phyloP scores from a whole-genome alignment of 92 coral and sea anemone species.

The Nematostella vectensis region DNA sequence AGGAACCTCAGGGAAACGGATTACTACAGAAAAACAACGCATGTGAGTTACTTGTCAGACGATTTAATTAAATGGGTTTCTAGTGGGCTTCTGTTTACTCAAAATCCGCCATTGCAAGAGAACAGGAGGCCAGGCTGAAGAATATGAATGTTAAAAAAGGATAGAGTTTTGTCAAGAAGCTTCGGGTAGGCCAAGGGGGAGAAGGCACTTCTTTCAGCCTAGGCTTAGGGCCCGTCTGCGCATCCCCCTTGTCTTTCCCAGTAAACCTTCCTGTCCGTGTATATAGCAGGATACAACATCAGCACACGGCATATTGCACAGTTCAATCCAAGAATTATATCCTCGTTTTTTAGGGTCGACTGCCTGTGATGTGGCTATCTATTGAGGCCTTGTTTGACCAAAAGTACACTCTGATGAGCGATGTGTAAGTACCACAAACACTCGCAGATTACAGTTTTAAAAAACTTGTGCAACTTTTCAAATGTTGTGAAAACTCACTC shows the following conservation, averaged over 20 bases:
- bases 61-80: background rate
- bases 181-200: too few relatives aligned
- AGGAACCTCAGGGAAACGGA: constrained; percentile 77
- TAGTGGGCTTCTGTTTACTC: background rate
- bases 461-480: too few relatives aligned
- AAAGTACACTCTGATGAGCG: constrained; percentile 88
- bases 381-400: constrained; percentile 92
- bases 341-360: constrained; percentile 81
- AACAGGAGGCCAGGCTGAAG: background rate
- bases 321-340: too few relatives aligned
- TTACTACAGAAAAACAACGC: constrained; percentile 87
- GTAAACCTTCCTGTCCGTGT: too few relatives aligned
- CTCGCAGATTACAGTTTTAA: too few relatives aligned
- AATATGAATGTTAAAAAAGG: background rate
- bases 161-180: too few relatives aligned
- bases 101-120: background rate
- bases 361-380: constrained; percentile 97
- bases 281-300: too few relatives aligned
- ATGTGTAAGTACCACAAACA: constrained; percentile 99
- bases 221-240: too few relatives aligned
- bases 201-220: too few relatives aligned
- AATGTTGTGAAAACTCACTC: too few relatives aligned
- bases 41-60: constrained; percentile 67
- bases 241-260: too few relatives aligned
- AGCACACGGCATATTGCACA: too few relatives aligned